Conservation (phyloP, 2,888 invertebrate species). For the Eudemis profundana region DNA sequence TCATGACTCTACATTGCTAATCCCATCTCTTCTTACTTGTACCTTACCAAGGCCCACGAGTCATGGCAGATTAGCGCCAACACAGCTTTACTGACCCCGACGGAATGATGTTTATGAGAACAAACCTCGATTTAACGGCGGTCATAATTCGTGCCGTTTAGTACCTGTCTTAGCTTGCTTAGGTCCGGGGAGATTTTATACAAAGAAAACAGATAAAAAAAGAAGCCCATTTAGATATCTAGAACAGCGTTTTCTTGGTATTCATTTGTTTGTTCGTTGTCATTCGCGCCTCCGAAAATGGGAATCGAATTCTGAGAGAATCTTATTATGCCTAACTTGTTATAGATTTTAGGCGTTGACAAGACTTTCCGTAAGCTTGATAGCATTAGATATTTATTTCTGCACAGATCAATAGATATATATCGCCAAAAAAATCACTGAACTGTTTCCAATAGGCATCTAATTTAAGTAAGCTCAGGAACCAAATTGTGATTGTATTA, state of each 20-base stretch:
- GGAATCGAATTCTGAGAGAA: neutral
- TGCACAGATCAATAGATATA: too few species aligned
- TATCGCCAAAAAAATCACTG: too few species aligned
- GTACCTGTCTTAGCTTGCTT: constrained; percentile 37
- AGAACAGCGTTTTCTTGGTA: neutral
- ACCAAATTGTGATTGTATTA: neutral
- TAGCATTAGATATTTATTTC: too few species aligned
- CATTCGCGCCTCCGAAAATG: neutral
- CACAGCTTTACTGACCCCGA: constrained; percentile 47
- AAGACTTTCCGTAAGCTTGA: too few species aligned
- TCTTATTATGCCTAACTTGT: neutral
- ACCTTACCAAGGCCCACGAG: constrained; percentile 5
- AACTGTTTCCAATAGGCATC: too few species aligned
- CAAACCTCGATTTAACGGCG: constrained; percentile 50
- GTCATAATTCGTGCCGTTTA: constrained; percentile 44
- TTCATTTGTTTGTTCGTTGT: constrained; percentile 4
- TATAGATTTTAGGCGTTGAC: neutral
- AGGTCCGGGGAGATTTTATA: constrained; percentile 26
- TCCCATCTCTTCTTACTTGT: constrained; percentile 2
- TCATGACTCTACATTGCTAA: neutral
- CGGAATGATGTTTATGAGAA: constrained; percentile 42
- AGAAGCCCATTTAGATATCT: constrained; percentile 22
- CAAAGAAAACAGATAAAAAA: constrained; percentile 30
- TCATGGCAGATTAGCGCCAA: constrained; percentile 46
- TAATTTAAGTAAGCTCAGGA: too few species aligned